phyloP scores from a whole-genome alignment of 2,888 invertebrate species.

The Lydus trimaculatus region DNA sequence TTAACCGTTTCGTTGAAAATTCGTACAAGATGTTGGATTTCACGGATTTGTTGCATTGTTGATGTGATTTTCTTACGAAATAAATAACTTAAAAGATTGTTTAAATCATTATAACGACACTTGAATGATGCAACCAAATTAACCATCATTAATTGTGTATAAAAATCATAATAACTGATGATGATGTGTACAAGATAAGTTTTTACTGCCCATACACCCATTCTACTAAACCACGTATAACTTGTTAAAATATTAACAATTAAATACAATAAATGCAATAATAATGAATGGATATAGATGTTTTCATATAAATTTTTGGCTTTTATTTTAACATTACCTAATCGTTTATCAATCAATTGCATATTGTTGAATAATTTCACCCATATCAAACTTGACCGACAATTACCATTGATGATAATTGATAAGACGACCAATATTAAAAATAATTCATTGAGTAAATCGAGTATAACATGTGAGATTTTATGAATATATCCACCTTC shows the following conservation, averaged over 20 bases:
- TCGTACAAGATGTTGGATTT: not conserved
- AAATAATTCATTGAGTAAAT: not conserved
- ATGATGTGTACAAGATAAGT: not conserved
- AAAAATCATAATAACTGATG: not conserved
- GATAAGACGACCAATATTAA: not conserved
- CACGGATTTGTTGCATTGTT: not conserved
- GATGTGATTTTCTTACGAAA: not conserved
- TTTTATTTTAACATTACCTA: not conserved
- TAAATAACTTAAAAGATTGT: not conserved
- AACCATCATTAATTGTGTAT: constrained; percentile 1
- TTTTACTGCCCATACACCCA: not conserved
- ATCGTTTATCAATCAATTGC: not conserved
- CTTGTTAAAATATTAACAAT: not conserved
- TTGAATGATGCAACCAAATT: not conserved
- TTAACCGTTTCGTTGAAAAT: not conserved
- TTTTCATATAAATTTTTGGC: not conserved
- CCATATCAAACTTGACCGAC: not conserved
- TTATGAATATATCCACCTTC: not conserved
- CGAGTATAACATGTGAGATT: not conserved
- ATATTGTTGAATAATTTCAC: not conserved
- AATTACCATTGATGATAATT: not conserved
- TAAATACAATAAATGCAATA: not conserved
- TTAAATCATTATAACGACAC: not conserved
- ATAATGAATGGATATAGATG: not conserved
- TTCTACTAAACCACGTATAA: not conserved